Base-by-base conservation (phyloP, 2,888 invertebrate genomes). In the Perizoma flavofasciatum region DNA sequence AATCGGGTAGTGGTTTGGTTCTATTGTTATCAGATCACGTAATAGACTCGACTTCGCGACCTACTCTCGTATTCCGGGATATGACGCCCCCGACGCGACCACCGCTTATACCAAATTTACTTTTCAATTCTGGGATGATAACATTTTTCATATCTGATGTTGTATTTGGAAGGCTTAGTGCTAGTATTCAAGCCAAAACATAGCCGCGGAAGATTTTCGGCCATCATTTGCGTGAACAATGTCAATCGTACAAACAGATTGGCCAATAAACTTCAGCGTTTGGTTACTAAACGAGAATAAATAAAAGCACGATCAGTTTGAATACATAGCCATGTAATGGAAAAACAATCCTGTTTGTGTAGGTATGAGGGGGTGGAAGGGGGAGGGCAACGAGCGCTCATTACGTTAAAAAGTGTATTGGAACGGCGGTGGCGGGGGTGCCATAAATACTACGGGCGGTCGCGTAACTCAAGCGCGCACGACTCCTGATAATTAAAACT, bases 401-500 rank as follows among this genome's bases (percentile, higher is more conserved):
- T 92, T 91, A 91, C 89, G 88, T 89, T 90, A 90, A 91, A 92
- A 92, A 92, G 89, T 90, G 83, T 92, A 92, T 92, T 86, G 90
- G 88, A 86, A 89, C 82, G 86, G 86, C 77, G 81, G 79, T 63
- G 48, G 55, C 49, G 83, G 79, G 80, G 83, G 79, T 74, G 85
- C 83, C 87, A 92, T 93, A 93, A 92, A 92, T 93, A 91, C 84
- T 78, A 87, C 84, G 83, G 85, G 93, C 89, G 93, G 93, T 93
- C 93, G 93, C 89, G 90, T 92, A 90, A 86, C 82, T 92, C 92
- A 92, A 77, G 80, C 85, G 81, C 81, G 81, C 89, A 86, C 88
- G 89, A 90, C 89, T 88, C 82, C 83, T 83, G 88, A 89, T 92
- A 92, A 92, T 92, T 92, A 92, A 92, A 92, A 92, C 92, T 92